Percentiles rank a stretch among this genome's conserved stretches.
Conservation (phyloP, 2,797 vertebrate species). For the Menidia menidia region DNA sequence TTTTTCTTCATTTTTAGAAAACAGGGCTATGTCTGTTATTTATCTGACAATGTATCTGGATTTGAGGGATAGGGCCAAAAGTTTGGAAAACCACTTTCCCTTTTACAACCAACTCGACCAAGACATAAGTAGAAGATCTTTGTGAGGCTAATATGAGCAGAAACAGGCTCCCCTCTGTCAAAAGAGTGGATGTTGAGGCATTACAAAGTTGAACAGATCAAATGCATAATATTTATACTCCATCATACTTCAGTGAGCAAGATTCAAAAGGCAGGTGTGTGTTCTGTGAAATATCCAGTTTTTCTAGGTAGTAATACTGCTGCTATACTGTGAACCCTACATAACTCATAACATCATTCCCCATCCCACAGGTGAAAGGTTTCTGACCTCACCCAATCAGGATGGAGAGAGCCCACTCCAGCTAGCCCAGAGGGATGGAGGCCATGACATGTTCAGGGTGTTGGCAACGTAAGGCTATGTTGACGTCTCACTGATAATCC, state of each 20-base stretch:
- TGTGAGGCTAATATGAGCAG: not conserved
- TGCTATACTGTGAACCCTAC: not conserved
- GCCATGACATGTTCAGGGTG: conserved; percentile 67
- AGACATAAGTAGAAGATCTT: conserved; percentile 1
- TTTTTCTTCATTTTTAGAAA: conserved; percentile 30
- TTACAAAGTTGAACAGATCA: not conserved
- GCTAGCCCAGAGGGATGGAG: conserved; percentile 78
- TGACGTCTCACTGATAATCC: not conserved
- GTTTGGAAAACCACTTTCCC: too few species aligned
- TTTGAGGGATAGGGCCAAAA: not conserved
- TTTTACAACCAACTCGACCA: not conserved
- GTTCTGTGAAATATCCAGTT: conserved; percentile 41
- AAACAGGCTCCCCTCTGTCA: conserved; percentile 1
- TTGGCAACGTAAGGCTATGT: conserved; percentile 80
- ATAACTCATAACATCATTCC: conserved; percentile 79
- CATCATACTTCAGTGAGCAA: conserved; percentile 13
- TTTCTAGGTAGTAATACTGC: conserved; percentile 21
- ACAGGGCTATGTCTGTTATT: not conserved
- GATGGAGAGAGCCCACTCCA: conserved; percentile 82
- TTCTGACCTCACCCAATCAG: conserved; percentile 76
- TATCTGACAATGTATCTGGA: conserved; percentile 22
- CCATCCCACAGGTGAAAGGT: conserved; percentile 80
- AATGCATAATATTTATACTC: conserved; percentile 10
- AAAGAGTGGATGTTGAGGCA: not conserved
- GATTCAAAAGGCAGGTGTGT: conserved; percentile 27